phyloP scores from a whole-genome alignment of 2,797 vertebrate genomes.

The Karalla daura region DNA sequence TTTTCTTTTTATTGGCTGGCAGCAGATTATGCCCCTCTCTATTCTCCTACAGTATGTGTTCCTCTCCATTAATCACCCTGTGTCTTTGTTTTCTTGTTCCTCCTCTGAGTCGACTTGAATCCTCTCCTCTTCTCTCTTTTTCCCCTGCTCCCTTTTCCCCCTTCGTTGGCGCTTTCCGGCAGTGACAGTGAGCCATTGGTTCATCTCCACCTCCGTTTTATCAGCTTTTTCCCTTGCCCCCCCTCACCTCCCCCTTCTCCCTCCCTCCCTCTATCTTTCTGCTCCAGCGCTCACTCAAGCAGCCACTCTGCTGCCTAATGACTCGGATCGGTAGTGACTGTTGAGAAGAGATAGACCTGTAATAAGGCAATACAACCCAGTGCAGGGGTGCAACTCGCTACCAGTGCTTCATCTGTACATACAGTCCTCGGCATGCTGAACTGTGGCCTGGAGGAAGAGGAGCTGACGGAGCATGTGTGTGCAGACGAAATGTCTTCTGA shows the following conservation, averaged over 20 bases:
- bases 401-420: constrained; percentile 34
- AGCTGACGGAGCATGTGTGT: constrained; percentile 21
- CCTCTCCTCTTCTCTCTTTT: not conserved
- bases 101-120: not conserved
- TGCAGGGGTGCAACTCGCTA: constrained; percentile 29
- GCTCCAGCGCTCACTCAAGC: constrained; percentile 67
- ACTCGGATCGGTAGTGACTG: constrained; percentile 72
- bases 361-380: constrained; percentile 65
- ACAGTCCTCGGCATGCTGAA: constrained; percentile 3
- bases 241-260: not conserved
- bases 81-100: constrained; percentile 31
- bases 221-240: constrained; percentile 28
- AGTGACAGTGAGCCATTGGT: constrained; percentile 51
- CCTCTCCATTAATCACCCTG: not conserved
- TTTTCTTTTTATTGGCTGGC: constrained; percentile 14
- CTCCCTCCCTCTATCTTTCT: constrained; percentile 49
- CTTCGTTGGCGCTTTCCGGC: constrained; percentile 20
- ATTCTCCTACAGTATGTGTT: not conserved
- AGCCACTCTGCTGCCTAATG: constrained; percentile 75
- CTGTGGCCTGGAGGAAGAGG: constrained; percentile 29
- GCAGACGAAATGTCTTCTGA: constrained; percentile 27
- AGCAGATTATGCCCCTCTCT: constrained; percentile 5
- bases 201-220: constrained; percentile 52
- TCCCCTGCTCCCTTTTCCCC: not conserved
- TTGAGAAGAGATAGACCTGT: constrained; percentile 75